Conservation (phyloP, 2,888 invertebrate genomes). For the Crossocerus cetratus region DNA sequence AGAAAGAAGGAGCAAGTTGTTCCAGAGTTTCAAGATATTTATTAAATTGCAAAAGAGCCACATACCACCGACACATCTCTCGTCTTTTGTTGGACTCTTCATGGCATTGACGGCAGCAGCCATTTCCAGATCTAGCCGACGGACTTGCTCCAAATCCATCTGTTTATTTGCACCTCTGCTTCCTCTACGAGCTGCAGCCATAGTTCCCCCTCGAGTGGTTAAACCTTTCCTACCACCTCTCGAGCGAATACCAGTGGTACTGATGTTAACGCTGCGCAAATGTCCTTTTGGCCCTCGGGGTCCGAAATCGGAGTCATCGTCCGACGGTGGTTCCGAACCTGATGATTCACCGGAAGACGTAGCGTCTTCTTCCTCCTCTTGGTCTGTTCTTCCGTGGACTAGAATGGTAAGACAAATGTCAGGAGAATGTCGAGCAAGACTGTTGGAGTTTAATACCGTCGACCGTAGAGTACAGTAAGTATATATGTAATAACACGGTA, state of each 20-base stretch:
- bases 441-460: too few relatives aligned
- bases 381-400: conserved; percentile 48
- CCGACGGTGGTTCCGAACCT: conserved; percentile 71
- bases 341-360: conserved; percentile 69
- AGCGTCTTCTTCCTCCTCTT: conserved; percentile 61
- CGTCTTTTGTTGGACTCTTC: conserved; percentile 73
- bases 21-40: too few relatives aligned
- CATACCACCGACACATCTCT: conserved; percentile 50
- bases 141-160: conserved; percentile 72
- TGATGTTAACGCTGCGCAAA: conserved; percentile 47
- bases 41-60: too few relatives aligned
- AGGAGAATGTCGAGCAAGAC: too few relatives aligned
- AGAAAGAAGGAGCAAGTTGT: not conserved
- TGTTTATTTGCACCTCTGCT: conserved; percentile 69
- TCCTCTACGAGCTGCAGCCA: conserved; percentile 61
- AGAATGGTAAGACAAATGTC: not conserved
- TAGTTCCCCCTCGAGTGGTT: conserved; percentile 72
- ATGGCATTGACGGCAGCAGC: conserved; percentile 75
- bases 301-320: conserved; percentile 73
- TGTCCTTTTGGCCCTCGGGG: conserved; percentile 68
- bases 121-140: conserved; percentile 75
- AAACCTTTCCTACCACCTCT: conserved; percentile 74
- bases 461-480: too few relatives aligned
- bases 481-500: too few relatives aligned
- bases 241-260: conserved; percentile 51